Evolutionary conservation across 1,140 invertebrate genomes (phyloP).

Genomic region (Maconellicoccus hirsutus): DNA sequence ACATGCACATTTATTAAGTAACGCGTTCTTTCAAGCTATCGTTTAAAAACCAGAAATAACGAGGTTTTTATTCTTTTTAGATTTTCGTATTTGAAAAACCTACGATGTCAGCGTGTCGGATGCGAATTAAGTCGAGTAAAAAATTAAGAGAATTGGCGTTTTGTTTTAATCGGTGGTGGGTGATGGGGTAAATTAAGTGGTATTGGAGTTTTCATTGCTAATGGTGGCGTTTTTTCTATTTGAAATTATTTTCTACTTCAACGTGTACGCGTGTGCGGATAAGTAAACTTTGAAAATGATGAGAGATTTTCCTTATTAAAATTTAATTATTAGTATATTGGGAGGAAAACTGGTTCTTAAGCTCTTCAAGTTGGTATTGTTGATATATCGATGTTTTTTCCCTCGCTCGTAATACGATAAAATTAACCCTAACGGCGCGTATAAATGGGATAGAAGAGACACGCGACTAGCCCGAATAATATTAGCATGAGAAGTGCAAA

Average conservation of each 20-base stretch:
- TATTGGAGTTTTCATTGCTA: neutral
- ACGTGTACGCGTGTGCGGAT: no score
- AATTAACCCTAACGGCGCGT: no score
- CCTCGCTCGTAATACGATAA: no score
- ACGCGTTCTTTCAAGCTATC: slow-evolving; percentile 9
- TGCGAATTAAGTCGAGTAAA: neutral
- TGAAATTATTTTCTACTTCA: no score
- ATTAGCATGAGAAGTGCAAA: neutral
- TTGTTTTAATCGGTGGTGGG: neutral
- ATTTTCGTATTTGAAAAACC: neutral
- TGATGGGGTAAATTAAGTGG: neutral
- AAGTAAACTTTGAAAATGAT: no score
- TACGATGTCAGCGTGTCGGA: neutral
- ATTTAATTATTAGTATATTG: no score
- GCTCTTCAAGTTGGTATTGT: no score
- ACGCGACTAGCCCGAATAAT: neutral
- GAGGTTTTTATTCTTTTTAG: slow-evolving; percentile 4
- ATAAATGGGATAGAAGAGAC: neutral
- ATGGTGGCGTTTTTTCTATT: no score
- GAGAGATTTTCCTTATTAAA: no score
- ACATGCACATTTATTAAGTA: slow-evolving; percentile 17
- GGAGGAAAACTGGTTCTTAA: no score
- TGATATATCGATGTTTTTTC: no score
- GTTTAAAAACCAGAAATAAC: slow-evolving; percentile 9
- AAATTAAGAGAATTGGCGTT: neutral